A percentile compares a stretch with the other conserved stretches of the same genome.
These are phyloP conservation scores for Acronicta aceris DNA, from an alignment of 2,888 invertebrate species.

Conservation along the genomic window DNA sequence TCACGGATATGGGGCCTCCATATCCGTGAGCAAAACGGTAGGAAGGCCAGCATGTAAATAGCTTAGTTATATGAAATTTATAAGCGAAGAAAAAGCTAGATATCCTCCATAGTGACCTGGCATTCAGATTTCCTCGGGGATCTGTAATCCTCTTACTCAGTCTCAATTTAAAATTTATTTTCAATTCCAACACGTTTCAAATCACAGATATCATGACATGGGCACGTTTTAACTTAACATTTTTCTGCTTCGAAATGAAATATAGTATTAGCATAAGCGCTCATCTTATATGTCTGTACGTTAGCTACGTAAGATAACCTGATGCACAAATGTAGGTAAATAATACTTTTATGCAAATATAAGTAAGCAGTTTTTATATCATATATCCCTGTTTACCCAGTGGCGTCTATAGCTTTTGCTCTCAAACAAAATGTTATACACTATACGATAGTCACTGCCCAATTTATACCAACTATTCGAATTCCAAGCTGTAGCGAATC, in stretches of 20 bases:
- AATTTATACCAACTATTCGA: no score
- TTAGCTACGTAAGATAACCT: constrained; percentile 29
- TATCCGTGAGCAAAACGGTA: constrained; percentile 14
- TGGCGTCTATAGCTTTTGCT: no score
- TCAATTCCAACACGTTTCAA: constrained; percentile 58
- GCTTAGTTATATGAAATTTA: constrained; percentile 49
- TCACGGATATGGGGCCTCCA: no score
- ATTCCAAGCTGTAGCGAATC: no score
- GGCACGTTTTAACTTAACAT: constrained; percentile 51
- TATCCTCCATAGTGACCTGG: constrained; percentile 59
- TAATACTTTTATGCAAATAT: background rate
- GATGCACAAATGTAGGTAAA: background rate
- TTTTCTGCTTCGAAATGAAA: constrained; percentile 45
- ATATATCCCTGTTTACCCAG: no score
- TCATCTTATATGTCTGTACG: constrained; percentile 25
- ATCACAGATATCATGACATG: constrained; percentile 50
- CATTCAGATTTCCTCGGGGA: constrained; percentile 69
- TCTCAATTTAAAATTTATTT: constrained; percentile 69
- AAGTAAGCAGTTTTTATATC: background rate
- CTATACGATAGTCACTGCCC: no score
- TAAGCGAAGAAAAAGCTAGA: constrained; percentile 53
- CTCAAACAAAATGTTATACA: no score
- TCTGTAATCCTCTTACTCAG: constrained; percentile 63
- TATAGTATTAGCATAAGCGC: constrained; percentile 51
- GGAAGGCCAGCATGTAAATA: constrained; percentile 39